Base-by-base conservation (phyloP, 2,888 invertebrate species). In the Blastobasis adustella region DNA sequence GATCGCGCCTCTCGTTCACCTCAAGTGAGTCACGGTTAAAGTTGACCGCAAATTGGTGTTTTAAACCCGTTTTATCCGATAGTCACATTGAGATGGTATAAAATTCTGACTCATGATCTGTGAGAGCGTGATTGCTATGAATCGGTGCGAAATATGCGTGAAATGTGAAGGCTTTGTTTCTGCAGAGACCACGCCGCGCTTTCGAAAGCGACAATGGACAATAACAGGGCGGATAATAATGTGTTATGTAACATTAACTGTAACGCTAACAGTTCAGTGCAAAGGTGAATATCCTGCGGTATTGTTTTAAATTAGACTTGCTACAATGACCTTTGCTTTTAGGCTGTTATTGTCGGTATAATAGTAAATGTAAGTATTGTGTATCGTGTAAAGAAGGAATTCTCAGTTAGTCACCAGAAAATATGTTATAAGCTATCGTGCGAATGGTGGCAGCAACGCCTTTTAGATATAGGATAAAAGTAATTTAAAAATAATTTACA, bases 1-100 rank as follows among this genome's bases (percentile, higher is more conserved):
- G 50, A 52, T 56, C 54, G 57, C 54, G 61, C 54, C 57, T 64
- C 62, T 63, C 51, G 49, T 49, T 53, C 45, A 45, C 40, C n/a
- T 41, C 56, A 54, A 54, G 56, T 82, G 82, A 82, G 63, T 82
- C 82, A 82, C 69, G 68, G 62, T 55, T 60, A 61, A 65, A 66
- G 61, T 66, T 67, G 74, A 79, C 77, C 77, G 73, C 79, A 74
- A 74, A 75, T 69, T 66, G 65, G 65, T 61, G 62, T 63, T 65
- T 63, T 65, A 65, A 73, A 75, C 71, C 73, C 62, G 76, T 76
- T 79, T 73, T 61, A 75, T 72, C 61, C 58, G 56, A 66, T 64
- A 62, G 57, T 58, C 59, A 67, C 64, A 23, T 23, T 23, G 44
- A 39, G 62, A 56, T 55, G 52, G 43, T 54, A 54, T 55, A 54